Evolutionary conservation across 2,888 invertebrate genomes (phyloP).

Genomic region (Beris morrisii): DNA sequence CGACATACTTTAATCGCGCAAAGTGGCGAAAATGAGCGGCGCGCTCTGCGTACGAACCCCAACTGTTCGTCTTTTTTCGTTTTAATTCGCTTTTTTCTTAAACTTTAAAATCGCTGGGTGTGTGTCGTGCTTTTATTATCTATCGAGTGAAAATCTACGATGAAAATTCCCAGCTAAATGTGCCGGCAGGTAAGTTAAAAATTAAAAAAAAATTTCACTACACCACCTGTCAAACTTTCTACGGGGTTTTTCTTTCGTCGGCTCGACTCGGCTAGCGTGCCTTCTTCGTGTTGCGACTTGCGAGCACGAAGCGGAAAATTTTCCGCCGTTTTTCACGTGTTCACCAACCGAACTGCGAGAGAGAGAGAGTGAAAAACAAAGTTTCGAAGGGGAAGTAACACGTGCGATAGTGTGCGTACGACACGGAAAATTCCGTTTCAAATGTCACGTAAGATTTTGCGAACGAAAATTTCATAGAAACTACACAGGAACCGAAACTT

Average conservation of each 20-base stretch:
- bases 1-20: too few relatives aligned
- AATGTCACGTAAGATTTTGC: conserved; percentile 20
- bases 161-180: too few relatives aligned
- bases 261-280: neutral
- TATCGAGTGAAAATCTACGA: too few relatives aligned
- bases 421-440: neutral
- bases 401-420: neutral
- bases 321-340: neutral
- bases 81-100: too few relatives aligned
- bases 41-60: too few relatives aligned
- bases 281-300: neutral
- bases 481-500: neutral
- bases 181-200: conserved; percentile 9
- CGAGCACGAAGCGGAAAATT: neutral
- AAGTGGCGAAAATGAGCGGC: too few relatives aligned
- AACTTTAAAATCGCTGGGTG: too few relatives aligned
- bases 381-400: neutral
- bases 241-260: neutral
- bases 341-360: conserved; percentile 2
- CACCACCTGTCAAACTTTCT: conserved; percentile 14
- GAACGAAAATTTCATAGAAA: conserved; percentile 2
- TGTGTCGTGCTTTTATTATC: too few relatives aligned
- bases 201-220: neutral
- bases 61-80: too few relatives aligned
- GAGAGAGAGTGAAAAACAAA: neutral